Base-by-base conservation (phyloP, 2,113 vertebrate genomes). In the Choloepus hoffmanni region DNA sequence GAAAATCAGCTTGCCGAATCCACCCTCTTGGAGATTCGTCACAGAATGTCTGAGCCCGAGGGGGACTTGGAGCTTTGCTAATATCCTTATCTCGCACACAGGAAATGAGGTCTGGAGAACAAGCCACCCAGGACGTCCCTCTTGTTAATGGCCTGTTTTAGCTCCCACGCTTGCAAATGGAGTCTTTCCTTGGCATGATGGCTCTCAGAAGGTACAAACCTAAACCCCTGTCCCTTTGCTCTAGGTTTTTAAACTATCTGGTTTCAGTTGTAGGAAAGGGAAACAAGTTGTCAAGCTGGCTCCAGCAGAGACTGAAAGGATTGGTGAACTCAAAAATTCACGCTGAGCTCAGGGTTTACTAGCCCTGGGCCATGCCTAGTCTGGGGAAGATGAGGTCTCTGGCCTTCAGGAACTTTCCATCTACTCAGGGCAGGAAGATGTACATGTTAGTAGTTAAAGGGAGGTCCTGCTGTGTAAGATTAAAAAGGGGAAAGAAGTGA, bases 1-100 rank as follows among this genome's bases (percentile, higher is more conserved):
- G 68, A 70, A 95, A 89, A 72, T 21, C 93, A 86, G 58, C 67
- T 94, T 97, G 58, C 83, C 11, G 12, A 88, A 96, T 92, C 91
- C 77, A 43, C 94, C 92, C 89, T 91, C 67, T 11, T 4, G 50
- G 93, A 95, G 73, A 90, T 89, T 92, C 91, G 63, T 93, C 78
- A 96, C 81, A 83, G 91, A 87, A 83, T 30, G 16, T 55, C 70
- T 74, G 89, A 62, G 94, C 50, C 90, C 68, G 28, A 83, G 43
- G 55, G 72, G 30, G 15, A 65, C 77, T 43, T 78, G 24, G n/a
- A 92, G 74, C 45, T 84, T 48, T 67, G 74, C 36, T 90, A 74
- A 92, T 65, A 68, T 43, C n/a, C 91, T 98, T 83, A 67, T 82
- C 90, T 79, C 68, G 63, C 84, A 55, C 76, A 74, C 10, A 33